Conservation (phyloP, 2,888 invertebrate genomes). For the Drosophila macrothrix region DNA sequence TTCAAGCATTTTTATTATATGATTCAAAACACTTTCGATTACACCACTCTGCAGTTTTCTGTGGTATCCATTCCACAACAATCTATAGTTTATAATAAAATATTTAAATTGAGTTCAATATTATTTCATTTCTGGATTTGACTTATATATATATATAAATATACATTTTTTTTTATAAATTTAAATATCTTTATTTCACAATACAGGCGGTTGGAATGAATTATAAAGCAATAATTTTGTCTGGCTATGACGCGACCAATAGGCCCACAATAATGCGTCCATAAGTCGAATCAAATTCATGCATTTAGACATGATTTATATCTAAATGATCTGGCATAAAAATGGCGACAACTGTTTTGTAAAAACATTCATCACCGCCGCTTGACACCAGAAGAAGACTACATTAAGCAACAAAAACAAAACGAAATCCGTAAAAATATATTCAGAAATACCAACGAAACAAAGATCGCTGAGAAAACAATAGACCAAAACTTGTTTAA, state of each 20-base stretch:
- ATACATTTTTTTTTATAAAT: background rate
- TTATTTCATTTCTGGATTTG: background rate
- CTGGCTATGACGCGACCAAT: background rate
- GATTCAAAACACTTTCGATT: background rate
- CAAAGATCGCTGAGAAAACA: slow-evolving; percentile 44
- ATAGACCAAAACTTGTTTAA: slow-evolving; percentile 72
- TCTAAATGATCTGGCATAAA: slow-evolving; percentile 54
- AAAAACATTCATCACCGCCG: slow-evolving; percentile 73
- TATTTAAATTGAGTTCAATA: background rate
- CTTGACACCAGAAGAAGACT: slow-evolving; percentile 26
- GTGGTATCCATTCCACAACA: background rate
- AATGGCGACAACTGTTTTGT: slow-evolving; percentile 78
- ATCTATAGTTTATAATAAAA: too few relatives aligned
- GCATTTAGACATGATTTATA: slow-evolving; percentile 64
- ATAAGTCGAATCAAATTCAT: slow-evolving; percentile 66
- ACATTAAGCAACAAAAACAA: slow-evolving; percentile 33
- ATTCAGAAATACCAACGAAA: slow-evolving; percentile 44
- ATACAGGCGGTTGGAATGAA: background rate
- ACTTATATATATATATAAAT: background rate
- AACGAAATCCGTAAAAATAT: slow-evolving; percentile 21
- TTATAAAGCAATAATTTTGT: slow-evolving; percentile 13
- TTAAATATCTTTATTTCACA: slow-evolving; percentile 19
- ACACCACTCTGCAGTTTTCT: background rate
- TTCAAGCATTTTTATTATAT: background rate
- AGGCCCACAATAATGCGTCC: slow-evolving; percentile 23